phyloP scores from a whole-genome alignment of 2,113 vertebrate genomes.

The Chamaetylas fuelleborni region DNA sequence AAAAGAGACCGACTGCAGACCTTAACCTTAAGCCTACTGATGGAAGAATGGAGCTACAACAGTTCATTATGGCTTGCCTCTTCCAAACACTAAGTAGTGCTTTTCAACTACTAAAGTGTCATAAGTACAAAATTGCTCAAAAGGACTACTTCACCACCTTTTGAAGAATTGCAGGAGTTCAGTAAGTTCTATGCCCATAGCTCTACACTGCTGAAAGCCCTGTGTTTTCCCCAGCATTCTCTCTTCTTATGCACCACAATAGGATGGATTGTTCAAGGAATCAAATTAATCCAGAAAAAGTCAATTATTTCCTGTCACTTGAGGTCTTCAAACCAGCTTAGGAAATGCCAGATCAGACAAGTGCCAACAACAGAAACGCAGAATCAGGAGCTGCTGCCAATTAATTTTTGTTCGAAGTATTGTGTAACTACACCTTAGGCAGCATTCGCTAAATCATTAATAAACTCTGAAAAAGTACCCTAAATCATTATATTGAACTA shows the following conservation, averaged over 20 bases:
- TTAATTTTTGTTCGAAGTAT: background rate
- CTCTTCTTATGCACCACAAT: background rate
- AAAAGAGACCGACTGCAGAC: background rate
- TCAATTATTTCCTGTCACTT: background rate
- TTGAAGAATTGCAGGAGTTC: background rate
- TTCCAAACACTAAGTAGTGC: background rate
- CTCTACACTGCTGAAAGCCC: background rate
- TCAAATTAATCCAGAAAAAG: background rate
- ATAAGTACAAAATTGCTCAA: background rate
- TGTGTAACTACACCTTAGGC: background rate
- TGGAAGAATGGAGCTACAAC: background rate
- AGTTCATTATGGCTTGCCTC: background rate
- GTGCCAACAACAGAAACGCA: background rate
- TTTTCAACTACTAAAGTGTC: background rate
- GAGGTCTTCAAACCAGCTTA: background rate
- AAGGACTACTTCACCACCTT: background rate
- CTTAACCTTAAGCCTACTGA: background rate
- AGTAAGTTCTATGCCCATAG: background rate
- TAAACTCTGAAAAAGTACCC: background rate
- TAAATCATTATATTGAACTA: background rate
- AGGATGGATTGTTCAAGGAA: background rate
- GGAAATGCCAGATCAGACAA: background rate
- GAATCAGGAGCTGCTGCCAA: background rate
- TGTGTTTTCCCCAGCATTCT: background rate
- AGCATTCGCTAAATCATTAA: background rate